phyloP scores from a whole-genome alignment of 2,888 invertebrate genomes.

The Adineta ricciae region DNA sequence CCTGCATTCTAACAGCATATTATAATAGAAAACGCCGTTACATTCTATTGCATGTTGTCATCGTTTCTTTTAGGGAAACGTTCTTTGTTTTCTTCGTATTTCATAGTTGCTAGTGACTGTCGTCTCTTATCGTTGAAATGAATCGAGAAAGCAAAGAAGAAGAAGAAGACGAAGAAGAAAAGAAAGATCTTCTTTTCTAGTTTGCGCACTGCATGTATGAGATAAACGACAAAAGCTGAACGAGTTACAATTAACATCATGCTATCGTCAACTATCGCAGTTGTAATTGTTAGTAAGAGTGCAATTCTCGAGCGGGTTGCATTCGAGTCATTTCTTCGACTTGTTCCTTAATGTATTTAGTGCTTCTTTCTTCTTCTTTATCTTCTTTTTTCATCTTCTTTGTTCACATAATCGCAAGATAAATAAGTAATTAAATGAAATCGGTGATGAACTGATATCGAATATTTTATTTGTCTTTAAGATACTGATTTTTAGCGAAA shows the following conservation, averaged over 20 bases:
- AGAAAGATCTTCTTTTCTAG: background rate
- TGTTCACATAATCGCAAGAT: background rate
- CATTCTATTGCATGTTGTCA: background rate
- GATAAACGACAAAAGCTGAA: background rate
- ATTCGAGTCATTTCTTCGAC: background rate
- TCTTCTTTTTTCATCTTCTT: background rate
- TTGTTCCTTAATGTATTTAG: background rate
- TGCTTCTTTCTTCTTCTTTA: too few species aligned
- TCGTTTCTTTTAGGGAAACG: background rate
- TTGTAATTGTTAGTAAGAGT: background rate
- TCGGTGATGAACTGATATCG: background rate
- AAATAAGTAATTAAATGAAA: background rate
- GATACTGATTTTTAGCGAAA: background rate
- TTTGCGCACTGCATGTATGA: background rate
- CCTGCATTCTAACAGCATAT: background rate
- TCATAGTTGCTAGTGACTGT: background rate
- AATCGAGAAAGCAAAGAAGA: background rate
- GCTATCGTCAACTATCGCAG: background rate
- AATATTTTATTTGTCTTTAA: background rate
- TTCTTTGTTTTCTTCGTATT: background rate
- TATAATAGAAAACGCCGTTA: background rate
- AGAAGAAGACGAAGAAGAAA: too few species aligned
- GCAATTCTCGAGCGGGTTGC: background rate
- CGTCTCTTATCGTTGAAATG: background rate
- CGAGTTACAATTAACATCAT: background rate